Conservation (phyloP, 2,113 vertebrate genomes). For the Orcinus orca region DNA sequence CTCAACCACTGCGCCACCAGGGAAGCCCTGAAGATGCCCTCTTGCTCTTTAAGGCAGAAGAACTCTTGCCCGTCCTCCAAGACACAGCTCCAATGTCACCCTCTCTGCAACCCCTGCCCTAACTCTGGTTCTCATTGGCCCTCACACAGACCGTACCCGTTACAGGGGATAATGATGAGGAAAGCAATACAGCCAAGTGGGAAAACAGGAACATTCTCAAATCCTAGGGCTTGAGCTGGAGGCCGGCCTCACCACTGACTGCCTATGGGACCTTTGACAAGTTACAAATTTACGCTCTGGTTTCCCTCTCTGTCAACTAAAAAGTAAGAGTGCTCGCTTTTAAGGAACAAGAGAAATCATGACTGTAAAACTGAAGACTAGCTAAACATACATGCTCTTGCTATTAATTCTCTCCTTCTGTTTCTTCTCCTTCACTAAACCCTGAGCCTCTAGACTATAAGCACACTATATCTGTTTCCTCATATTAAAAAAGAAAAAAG, state of each 20-base stretch:
- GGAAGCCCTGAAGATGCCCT: neutral
- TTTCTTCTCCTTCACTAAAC: neutral
- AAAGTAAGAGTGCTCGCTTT: neutral
- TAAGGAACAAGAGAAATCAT: neutral
- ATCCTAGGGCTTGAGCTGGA: neutral
- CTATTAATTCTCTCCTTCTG: neutral
- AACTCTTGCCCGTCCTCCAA: neutral
- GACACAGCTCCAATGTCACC: neutral
- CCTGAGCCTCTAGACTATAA: neutral
- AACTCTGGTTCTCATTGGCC: neutral
- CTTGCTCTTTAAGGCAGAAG: neutral
- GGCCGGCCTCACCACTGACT: neutral
- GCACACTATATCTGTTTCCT: neutral
- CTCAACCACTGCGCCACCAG: too few species aligned
- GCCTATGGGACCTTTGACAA: neutral
- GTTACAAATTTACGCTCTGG: neutral
- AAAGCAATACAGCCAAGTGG: neutral
- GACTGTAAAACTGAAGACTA: neutral
- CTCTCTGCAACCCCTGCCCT: neutral
- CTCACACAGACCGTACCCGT: neutral
- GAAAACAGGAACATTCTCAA: neutral
- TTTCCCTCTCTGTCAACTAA: neutral
- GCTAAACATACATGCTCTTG: neutral
- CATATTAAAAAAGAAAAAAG: neutral
- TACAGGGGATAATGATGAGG: neutral